Evolutionary conservation across 2,797 vertebrate genomes (phyloP).

Genomic region (Poecile montanus): DNA sequence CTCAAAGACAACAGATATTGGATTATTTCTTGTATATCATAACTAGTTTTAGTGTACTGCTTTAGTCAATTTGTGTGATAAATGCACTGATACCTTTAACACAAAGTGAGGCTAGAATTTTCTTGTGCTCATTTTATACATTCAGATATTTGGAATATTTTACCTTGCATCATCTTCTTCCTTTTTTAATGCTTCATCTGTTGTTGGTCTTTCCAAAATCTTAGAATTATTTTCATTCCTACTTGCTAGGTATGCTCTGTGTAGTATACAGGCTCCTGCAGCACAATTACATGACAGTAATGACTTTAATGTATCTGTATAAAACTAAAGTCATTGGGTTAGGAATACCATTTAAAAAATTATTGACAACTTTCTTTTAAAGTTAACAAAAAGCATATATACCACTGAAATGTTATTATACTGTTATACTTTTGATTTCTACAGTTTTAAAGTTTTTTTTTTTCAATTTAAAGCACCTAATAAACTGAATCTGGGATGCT

Average conservation of each 20-base stretch:
- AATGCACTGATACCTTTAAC: background rate
- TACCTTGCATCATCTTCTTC: slow-evolving; percentile 74
- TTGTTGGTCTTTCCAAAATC: slow-evolving; percentile 74
- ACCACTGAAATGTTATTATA: background rate
- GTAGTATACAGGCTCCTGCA: slow-evolving; percentile 79
- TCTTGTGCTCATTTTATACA: background rate
- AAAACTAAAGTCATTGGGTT: background rate
- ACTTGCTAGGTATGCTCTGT: slow-evolving; percentile 82
- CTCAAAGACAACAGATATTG: background rate
- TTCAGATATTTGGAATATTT: slow-evolving; percentile 33
- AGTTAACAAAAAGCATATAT: background rate
- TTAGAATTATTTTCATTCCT: slow-evolving; percentile 78
- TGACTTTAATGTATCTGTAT: slow-evolving; percentile 2
- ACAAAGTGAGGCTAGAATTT: background rate
- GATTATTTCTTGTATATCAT: background rate
- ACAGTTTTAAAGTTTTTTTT: background rate
- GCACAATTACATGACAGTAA: slow-evolving; percentile 35
- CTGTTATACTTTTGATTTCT: background rate
- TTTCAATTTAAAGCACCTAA: background rate
- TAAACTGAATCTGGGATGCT: background rate
- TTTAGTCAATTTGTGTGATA: background rate
- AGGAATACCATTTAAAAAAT: background rate
- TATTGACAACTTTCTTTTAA: background rate
- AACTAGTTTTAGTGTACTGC: background rate
- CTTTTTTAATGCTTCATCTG: slow-evolving; percentile 65